Evolutionary conservation across 2,888 invertebrate species (phyloP), one percentile per base, ranked within the genome.

Genomic region (Leptodirus hochenwartii): DNA sequence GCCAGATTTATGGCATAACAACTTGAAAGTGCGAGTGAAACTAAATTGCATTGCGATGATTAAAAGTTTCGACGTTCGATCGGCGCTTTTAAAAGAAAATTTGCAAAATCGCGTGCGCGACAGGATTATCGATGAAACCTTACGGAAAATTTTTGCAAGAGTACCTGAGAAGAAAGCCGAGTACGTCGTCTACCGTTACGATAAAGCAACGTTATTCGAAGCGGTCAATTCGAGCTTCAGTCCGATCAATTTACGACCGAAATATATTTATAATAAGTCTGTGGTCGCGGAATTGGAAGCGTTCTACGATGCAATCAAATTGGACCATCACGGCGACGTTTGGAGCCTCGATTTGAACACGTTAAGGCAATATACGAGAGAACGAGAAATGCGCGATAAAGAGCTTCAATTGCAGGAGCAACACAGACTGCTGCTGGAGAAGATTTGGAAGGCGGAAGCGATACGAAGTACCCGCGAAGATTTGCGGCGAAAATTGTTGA

Each of bases 131-230:
- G 35, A 34, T 15, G 45, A 45, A n/a, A n/a, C n/a, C n/a, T n/a
- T n/a, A n/a, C n/a, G n/a, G n/a, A n/a, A n/a, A n/a, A n/a, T n/a
- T n/a, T n/a, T n/a, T n/a, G n/a, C n/a, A n/a, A n/a, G n/a, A n/a
- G n/a, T n/a, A n/a, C n/a, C n/a, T n/a, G n/a, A n/a, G n/a, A n/a
- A n/a, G n/a, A n/a, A n/a, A n/a, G 29, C 30, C 4, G 24, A 25
- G 13, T 20, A 34, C 8, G 31, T 29, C 12, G 22, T 36, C 9
- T 40, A 33, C 26, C 34, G 37, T 17, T 41, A 40, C 22, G 38
- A 41, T 15, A 38, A 44, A 33, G 40, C 40, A n/a, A 39, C 42
- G 17, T 33, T 47, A 11, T 49, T 49, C 32, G 46, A 47, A 33
- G 40, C 43, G 8, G 36, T 38, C 8, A 49, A 49, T 32, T 38